A percentile compares a stretch with the other conserved stretches of the same genome.
Evolutionary conservation across 2,797 vertebrate genomes (phyloP).

Genomic region (Sphenodon punctatus): DNA sequence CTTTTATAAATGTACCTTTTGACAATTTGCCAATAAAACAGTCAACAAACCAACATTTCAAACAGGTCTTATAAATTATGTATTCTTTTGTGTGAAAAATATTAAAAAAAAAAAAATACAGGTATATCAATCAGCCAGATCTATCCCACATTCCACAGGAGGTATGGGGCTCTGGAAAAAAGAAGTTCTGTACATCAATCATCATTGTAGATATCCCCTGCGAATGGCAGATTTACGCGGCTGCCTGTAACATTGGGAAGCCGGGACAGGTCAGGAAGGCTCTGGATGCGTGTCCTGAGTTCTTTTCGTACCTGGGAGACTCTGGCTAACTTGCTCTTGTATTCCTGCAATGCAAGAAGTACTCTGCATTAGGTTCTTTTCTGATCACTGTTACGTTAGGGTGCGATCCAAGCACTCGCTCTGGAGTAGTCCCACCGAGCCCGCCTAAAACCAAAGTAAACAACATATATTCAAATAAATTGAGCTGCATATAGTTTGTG

Average conservation of each 20-base stretch:
- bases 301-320: slow-evolving; percentile 97
- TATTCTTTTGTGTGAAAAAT: slow-evolving; percentile 74
- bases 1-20: slow-evolving; percentile 70
- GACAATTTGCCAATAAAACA: slow-evolving; percentile 74
- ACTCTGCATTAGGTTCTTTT: slow-evolving; percentile 22
- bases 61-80: slow-evolving; percentile 78
- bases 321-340: slow-evolving; percentile 93
- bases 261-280: slow-evolving; percentile 88
- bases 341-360: slow-evolving; percentile 86
- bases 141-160: slow-evolving; percentile 74
- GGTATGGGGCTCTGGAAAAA: slow-evolving; percentile 64
- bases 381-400: not conserved
- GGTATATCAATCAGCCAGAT: slow-evolving; percentile 78
- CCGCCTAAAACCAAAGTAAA: too few relatives aligned
- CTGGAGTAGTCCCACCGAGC: too few relatives aligned
- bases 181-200: slow-evolving; percentile 76
- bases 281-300: slow-evolving; percentile 91
- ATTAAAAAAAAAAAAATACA: slow-evolving; percentile 97
- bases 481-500: too few relatives aligned
- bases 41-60: slow-evolving; percentile 78
- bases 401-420: too few relatives aligned
- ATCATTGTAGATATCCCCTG: slow-evolving; percentile 87
- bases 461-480: too few relatives aligned
- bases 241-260: slow-evolving; percentile 87
- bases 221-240: slow-evolving; percentile 84